Conservation (phyloP, 2,797 vertebrate genomes). For the Spatula versicolor region DNA sequence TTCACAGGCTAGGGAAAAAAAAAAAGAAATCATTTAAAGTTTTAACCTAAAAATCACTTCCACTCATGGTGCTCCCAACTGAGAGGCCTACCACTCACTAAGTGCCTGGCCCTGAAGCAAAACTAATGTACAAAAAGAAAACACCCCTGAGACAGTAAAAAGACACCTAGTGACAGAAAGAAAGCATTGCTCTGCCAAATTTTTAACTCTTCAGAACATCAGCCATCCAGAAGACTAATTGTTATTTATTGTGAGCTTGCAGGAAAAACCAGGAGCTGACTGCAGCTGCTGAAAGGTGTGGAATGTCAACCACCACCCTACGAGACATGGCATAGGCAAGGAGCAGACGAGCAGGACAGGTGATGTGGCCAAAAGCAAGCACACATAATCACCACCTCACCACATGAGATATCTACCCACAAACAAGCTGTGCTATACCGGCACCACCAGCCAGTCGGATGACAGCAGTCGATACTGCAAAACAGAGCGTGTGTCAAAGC, state of each 20-base stretch:
- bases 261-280: constrained; percentile 19
- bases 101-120: not conserved
- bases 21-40: constrained; percentile 12
- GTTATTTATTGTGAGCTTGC: not conserved
- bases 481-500: not conserved
- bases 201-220: not conserved
- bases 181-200: not conserved
- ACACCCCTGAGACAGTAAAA: not conserved
- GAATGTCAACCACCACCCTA: not conserved
- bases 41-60: constrained; percentile 11
- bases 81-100: not conserved
- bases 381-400: not conserved
- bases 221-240: not conserved
- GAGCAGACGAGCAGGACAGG: not conserved
- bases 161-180: not conserved
- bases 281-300: constrained; percentile 10
- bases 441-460: not conserved
- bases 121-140: not conserved
- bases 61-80: not conserved
- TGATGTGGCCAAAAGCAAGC: constrained; percentile 13
- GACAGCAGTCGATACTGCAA: not conserved
- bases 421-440: not conserved
- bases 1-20: not conserved
- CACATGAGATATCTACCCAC: not conserved
- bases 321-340: not conserved